Evolutionary conservation across 2,888 invertebrate species (phyloP).

Genomic region (Oscheius sp.): DNA sequence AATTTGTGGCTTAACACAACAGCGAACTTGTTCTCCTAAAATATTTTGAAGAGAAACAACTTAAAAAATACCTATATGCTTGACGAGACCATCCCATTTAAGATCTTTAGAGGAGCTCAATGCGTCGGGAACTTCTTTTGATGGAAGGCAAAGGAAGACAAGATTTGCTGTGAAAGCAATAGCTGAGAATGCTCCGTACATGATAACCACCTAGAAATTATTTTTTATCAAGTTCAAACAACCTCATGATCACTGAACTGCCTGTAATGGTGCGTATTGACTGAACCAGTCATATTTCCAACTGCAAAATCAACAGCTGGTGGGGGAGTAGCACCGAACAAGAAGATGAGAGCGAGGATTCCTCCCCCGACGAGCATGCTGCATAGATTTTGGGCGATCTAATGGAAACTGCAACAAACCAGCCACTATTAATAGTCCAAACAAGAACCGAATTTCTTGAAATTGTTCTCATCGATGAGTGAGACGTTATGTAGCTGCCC

Average conservation of each 20-base stretch:
- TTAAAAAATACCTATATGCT: constrained; percentile 10
- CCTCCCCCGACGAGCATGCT: constrained; percentile 25
- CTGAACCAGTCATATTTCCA: not conserved
- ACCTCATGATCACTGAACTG: constrained; percentile 28
- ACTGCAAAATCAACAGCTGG: not conserved
- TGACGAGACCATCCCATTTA: constrained; percentile 15
- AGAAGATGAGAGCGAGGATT: constrained; percentile 21
- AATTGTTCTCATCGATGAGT: constrained; percentile 42
- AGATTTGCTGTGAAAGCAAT: constrained; percentile 27
- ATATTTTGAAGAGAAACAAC: not conserved
- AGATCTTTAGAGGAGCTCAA: constrained; percentile 19
- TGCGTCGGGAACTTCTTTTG: constrained; percentile 13
- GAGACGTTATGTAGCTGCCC: constrained; percentile 44
- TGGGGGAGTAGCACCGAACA: constrained; percentile 23
- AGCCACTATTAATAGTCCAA: constrained; percentile 44
- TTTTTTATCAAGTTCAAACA: not conserved
- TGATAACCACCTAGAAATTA: constrained; percentile 14
- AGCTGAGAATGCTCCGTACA: constrained; percentile 25
- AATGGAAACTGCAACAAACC: constrained; percentile 37
- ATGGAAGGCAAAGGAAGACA: constrained; percentile 28
- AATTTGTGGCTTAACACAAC: constrained; percentile 22
- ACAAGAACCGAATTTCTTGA: constrained; percentile 39
- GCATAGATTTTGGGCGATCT: not conserved
- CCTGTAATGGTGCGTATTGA: not conserved
- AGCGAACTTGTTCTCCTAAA: constrained; percentile 22